Base-by-base conservation (phyloP, 2,888 invertebrate species). In the Cyclophora albipunctata region DNA sequence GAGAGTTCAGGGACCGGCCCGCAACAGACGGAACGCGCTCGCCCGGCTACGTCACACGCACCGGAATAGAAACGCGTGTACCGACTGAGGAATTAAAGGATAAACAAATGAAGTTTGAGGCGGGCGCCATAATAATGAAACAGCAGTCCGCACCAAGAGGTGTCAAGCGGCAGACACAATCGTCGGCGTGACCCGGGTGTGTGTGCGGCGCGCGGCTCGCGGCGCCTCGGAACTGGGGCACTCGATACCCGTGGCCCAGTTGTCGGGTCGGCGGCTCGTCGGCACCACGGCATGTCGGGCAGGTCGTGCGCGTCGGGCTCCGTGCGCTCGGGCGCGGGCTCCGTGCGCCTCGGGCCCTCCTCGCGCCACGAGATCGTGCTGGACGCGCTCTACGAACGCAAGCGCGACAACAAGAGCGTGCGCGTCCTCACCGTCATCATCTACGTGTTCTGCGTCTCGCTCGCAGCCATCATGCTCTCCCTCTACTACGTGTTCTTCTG, bases 401-500 rank as follows among this genome's bases (percentile, higher is more conserved):
- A 95, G 81, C 93, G 94, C 71, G 93, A 94, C 80, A 95, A 95
- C 83, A 96, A 97, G 89, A 92, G 94, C 82, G 93, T 97, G 59
- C 92, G 97, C 60, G 95, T 98, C 66, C 91, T 98, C 71, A 98
- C 98, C 34, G 98, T 98, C 62, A 91, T 97, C 69, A 95, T 97
- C 48, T 98, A 98, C 87, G 94, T 98, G 62, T 93, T 98, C 81
- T 95, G 96, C 78, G 98, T 98, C 65, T 98, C 97, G 45, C 90
- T 97, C 71, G 97, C 97, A 33, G 98, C 97, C 48, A 96, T 97
- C 69, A 95, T 97, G 90, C 91, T 98, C 60, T 97, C 97, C 7
- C 91, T 97, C 48, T 98, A 98, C 90, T 98, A 98, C 89, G 94
- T 96, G 67, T 95, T 97, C 86, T 92, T 98, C 78, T 98, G 98